These are phyloP conservation scores for Oreocharis arfaki DNA, from an alignment of 2,113 vertebrate species.

Conservation along the genomic window DNA sequence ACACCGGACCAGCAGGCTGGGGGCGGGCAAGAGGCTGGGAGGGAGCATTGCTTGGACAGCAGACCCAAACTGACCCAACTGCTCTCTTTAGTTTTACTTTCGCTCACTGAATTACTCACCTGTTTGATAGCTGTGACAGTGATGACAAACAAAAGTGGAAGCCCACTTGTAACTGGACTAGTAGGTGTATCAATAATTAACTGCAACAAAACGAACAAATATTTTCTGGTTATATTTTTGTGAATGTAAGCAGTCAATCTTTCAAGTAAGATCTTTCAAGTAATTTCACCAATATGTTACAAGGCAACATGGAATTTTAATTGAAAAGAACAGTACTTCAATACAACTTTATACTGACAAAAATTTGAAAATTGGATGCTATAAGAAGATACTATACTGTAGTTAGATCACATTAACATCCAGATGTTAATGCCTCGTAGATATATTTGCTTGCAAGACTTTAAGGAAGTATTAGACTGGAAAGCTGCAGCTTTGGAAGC, in stretches of 20 bases:
- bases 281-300: background rate
- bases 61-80: background rate
- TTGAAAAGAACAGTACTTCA: background rate
- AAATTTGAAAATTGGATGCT: background rate
- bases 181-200: constrained; percentile 98
- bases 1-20: background rate
- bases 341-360: background rate
- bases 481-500: background rate
- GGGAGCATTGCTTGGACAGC: background rate
- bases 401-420: background rate
- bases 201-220: constrained; percentile 66
- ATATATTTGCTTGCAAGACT: background rate
- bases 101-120: constrained; percentile 63
- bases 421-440: background rate
- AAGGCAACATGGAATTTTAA: background rate
- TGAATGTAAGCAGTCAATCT: background rate
- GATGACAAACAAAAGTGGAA: constrained; percentile 97
- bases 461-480: background rate
- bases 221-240: background rate
- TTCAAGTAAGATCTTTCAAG: background rate
- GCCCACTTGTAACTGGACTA: constrained; percentile 93
- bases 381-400: background rate
- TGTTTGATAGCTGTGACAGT: constrained; percentile 97
- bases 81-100: background rate
- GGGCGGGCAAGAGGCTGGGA: background rate